A percentile compares a stretch with the other conserved stretches of the same genome.
These are phyloP conservation scores for Diadema setosum DNA, from an alignment of 35 echinoderm and acorn worm species.

Conservation along the genomic window DNA sequence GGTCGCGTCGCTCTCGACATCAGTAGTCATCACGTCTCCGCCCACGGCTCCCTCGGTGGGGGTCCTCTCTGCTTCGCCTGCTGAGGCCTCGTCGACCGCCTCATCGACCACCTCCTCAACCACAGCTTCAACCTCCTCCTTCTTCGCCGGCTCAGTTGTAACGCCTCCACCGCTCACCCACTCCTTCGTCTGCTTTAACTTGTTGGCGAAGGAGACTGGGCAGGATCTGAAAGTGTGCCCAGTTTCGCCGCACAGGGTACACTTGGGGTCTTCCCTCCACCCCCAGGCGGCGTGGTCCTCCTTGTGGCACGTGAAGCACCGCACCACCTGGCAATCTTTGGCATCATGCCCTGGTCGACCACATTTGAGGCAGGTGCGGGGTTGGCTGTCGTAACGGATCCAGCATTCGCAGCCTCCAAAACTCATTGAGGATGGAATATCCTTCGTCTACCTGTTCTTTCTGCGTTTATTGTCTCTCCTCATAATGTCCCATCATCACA, in stretches of 20 bases:
- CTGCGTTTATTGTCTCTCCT: too few relatives aligned
- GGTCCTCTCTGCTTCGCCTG: neutral
- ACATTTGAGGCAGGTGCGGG: constrained; percentile 28
- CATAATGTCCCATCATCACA: too few relatives aligned
- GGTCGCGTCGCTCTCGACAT: neutral
- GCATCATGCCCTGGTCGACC: neutral
- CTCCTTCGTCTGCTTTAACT: neutral
- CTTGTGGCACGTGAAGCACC: neutral
- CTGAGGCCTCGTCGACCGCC: neutral
- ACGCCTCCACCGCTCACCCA: neutral
- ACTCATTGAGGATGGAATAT: constrained; percentile 29
- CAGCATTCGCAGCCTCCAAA: neutral
- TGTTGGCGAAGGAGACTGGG: constrained; percentile 8
- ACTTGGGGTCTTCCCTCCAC: neutral
- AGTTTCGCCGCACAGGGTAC: neutral
- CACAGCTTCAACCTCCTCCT: neutral
- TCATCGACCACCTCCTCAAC: neutral
- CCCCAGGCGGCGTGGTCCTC: neutral
- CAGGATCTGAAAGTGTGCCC: neutral
- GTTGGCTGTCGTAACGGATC: constrained; percentile 31
- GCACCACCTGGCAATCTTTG: constrained; percentile 1
- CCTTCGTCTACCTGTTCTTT: too few relatives aligned
- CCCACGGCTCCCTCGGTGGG: neutral
- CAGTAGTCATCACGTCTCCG: neutral
- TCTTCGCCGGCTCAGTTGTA: neutral